These are phyloP conservation scores for Sapayoa aenigma DNA, from an alignment of 2,113 vertebrate genomes.

Conservation along the genomic window DNA sequence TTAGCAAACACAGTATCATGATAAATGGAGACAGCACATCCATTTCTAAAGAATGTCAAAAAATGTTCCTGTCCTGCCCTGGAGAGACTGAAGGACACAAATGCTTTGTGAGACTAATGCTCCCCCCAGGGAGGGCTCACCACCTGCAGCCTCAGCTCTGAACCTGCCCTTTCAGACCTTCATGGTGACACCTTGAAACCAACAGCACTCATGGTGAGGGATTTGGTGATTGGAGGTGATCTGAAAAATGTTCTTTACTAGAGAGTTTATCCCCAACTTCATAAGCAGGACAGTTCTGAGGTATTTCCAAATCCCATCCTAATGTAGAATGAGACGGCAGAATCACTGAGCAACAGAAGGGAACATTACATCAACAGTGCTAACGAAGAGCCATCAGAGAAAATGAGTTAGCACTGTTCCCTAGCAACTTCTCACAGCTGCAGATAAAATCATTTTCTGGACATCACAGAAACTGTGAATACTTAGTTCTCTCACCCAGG, in stretches of 20 bases:
- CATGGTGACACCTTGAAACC: fast-evolving
- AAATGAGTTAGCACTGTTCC: constrained; percentile 30
- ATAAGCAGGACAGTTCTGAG: background rate
- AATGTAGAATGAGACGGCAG: background rate
- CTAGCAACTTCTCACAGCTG: constrained; percentile 60
- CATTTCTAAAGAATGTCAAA: background rate
- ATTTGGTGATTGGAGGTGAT: no score
- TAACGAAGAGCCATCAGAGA: background rate
- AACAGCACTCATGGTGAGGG: no score
- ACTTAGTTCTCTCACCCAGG: background rate
- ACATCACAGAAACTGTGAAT: background rate
- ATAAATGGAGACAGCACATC: background rate
- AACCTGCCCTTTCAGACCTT: background rate
- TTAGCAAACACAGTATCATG: background rate
- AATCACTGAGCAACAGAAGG: background rate
- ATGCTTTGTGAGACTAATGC: background rate
- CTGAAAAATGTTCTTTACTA: background rate
- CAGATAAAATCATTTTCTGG: constrained; percentile 31
- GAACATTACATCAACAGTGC: background rate
- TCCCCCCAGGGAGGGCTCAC: background rate
- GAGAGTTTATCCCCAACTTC: background rate
- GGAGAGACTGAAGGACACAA: background rate
- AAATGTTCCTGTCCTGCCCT: background rate
- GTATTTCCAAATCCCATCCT: background rate
- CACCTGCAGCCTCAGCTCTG: background rate